Conservation (phyloP, 2,113 vertebrate species). For the Eidolon helvum region DNA sequence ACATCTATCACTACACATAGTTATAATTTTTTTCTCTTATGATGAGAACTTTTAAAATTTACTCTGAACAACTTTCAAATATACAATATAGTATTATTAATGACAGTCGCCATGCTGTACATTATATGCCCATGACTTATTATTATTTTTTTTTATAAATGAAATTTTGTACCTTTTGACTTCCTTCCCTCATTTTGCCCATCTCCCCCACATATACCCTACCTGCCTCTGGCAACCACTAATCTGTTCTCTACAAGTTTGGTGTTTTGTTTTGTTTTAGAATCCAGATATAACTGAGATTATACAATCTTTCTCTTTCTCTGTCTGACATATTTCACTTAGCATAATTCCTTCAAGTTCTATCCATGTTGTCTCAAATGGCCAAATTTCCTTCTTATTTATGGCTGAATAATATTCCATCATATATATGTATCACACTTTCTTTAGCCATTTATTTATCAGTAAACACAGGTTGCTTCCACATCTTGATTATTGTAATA, state of each 20-base stretch:
- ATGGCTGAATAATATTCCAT: not conserved
- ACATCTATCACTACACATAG: too few relatives aligned
- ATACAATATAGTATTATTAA: not conserved
- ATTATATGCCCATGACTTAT: not conserved
- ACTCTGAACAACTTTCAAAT: not conserved
- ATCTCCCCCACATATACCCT: not conserved
- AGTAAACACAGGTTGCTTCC: not conserved
- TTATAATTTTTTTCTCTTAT: too few relatives aligned
- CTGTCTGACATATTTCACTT: not conserved
- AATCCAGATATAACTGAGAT: not conserved
- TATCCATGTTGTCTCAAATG: not conserved
- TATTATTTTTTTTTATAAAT: not conserved
- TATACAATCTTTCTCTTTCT: not conserved
- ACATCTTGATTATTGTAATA: too few relatives aligned
- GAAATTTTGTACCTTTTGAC: not conserved
- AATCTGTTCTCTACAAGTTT: not conserved
- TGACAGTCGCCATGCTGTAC: not conserved
- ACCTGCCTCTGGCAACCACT: not conserved
- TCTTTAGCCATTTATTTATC: not conserved
- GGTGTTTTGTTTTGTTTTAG: not conserved
- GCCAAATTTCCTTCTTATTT: not conserved
- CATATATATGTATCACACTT: not conserved
- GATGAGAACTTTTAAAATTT: not conserved
- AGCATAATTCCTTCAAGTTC: not conserved
- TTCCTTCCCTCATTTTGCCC: not conserved